Base-by-base conservation (phyloP, 1,140 invertebrate species). In the Adoxophyes honmai region DNA sequence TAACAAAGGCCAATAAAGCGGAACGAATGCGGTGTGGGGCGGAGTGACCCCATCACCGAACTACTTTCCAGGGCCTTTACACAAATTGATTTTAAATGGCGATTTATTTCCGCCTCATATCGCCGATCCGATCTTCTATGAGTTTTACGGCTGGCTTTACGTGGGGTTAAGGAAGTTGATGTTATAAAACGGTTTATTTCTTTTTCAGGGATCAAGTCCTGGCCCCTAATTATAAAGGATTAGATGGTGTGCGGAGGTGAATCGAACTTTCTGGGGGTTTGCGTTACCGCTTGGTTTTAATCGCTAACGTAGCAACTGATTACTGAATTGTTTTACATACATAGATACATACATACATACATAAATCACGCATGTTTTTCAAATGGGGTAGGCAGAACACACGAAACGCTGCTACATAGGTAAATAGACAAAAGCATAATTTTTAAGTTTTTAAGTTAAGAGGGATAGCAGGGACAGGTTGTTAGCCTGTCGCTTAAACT, bases 61-160 rank as follows among this genome's bases (percentile, higher is more conserved):
- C 62, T 64, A 59, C 70, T 78, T 75, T 73, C 69, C 59, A 55
- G 53, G 64, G 48, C 81, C 80, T 82, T 80, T 78, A 87, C 84
- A 88, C 85, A 88, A 88, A 88, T 88, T 88, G 85, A 86, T 88
- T 88, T 88, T 86, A 88, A 88, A 88, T 82, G 81, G 77, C 83
- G 81, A 82, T 86, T 86, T 86, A 86, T 86, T 88, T 88, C 80
- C 83, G 81, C 73, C 73, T 72, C 85, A 88, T 88, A 88, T 88
- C 85, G 76, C 68, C 68, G 75, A 81, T 74, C 85, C 83, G 80
- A 88, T 88, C 85, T 88, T 78, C 73, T 85, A 79, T 86, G 79
- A 85, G 83, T 88, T 85, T 85, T 82, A 88, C 81, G 74, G 78
- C 62, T 68, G 82, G 82, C 78, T 84, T 87, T 86, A 86, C 76